Evolutionary conservation across 2,113 vertebrate species (phyloP).

Genomic region (Labrus mixtus): DNA sequence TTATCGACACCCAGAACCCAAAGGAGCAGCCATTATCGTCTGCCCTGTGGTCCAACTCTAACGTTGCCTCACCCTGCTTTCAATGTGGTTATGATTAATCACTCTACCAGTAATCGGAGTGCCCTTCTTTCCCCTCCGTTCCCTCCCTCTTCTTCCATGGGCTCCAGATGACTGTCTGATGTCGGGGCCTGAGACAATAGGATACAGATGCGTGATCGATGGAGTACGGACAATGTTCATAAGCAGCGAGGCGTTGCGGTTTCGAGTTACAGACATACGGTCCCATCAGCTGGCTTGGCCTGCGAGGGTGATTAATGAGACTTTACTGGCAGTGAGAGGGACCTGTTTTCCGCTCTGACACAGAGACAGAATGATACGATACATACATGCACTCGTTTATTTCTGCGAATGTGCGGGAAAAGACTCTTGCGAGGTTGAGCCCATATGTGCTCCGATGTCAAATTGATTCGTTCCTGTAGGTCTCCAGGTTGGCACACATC

Average conservation of each 20-base stretch:
- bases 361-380: constrained; percentile 50
- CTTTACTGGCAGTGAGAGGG: constrained; percentile 69
- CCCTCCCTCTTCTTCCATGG: constrained; percentile 65
- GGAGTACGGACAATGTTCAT: constrained; percentile 69
- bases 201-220: constrained; percentile 83
- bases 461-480: constrained; percentile 41
- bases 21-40: constrained; percentile 56
- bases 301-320: constrained; percentile 76
- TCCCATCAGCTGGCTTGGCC: constrained; percentile 54
- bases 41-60: constrained; percentile 66
- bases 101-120: constrained; percentile 76
- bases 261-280: constrained; percentile 71
- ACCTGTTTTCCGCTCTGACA: constrained; percentile 63
- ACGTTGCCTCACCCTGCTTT: constrained; percentile 62
- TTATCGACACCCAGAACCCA: constrained; percentile 44
- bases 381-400: constrained; percentile 39
- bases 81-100: constrained; percentile 79
- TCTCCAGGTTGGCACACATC: constrained; percentile 2
- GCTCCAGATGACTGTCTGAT: constrained; percentile 80
- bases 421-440: constrained; percentile 7
- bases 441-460: constrained; percentile 3
- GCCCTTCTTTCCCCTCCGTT: constrained; percentile 64
- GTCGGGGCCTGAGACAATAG: constrained; percentile 75
- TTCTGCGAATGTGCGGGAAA: neutral
- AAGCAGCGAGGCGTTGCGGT: constrained; percentile 67